Percentiles rank a stretch among this genome's conserved stretches.
Evolutionary conservation across 2,113 vertebrate genomes (phyloP).

Genomic region (Bubo bubo): DNA sequence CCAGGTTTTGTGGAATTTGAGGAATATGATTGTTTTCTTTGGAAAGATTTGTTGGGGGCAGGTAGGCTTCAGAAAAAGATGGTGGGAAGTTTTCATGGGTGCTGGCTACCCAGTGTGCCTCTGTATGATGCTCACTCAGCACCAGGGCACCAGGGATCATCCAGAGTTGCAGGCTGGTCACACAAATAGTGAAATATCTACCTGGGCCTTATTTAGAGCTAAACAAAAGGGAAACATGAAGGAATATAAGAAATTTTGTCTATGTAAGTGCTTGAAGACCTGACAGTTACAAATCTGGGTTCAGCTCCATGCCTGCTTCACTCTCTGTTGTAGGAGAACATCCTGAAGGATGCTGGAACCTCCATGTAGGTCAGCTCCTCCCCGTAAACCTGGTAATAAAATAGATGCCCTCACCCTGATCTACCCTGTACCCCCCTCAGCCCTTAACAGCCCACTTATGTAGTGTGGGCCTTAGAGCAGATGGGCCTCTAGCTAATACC

Average conservation of each 20-base stretch:
- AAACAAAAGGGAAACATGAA: background rate
- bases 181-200: background rate
- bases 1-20: background rate
- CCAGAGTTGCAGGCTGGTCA: background rate
- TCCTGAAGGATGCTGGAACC: background rate
- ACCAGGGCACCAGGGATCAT: no score
- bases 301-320: background rate
- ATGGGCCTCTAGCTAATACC: conserved; percentile 29
- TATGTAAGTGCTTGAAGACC: background rate
- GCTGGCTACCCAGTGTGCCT: background rate
- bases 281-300: background rate
- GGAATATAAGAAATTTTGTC: background rate
- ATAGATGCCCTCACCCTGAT: background rate
- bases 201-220: background rate
- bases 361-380: background rate
- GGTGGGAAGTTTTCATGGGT: background rate
- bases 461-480: background rate
- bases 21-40: background rate
- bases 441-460: background rate
- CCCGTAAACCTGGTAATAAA: background rate
- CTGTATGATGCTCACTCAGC: fast-evolving
- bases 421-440: background rate
- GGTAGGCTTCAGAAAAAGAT: background rate
- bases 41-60: background rate
- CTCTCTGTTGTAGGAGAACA: background rate